These are phyloP conservation scores for Huso huso DNA, from an alignment of 2,797 vertebrate genomes.

Conservation along the genomic window DNA sequence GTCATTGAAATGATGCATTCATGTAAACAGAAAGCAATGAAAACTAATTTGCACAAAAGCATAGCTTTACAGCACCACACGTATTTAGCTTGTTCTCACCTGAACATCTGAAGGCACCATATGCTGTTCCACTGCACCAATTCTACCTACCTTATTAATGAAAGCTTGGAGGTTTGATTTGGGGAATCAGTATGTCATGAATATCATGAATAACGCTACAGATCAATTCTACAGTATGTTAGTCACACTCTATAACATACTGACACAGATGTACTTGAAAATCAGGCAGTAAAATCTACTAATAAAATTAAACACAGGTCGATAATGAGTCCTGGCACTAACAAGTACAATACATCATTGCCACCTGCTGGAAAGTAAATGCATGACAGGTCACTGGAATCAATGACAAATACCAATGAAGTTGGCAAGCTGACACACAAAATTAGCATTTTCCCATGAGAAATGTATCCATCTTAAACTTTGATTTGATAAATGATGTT, in stretches of 20 bases:
- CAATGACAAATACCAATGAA: neutral
- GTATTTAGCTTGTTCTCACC: neutral
- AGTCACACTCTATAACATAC: neutral
- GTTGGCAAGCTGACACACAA: neutral
- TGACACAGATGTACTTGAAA: constrained; percentile 21
- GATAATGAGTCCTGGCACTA: neutral
- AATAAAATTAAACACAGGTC: neutral
- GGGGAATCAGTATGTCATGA: constrained; percentile 10
- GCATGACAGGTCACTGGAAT: neutral
- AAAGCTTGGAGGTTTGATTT: neutral
- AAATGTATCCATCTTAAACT: constrained; percentile 14
- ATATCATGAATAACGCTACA: constrained; percentile 18
- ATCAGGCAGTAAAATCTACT: constrained; percentile 12
- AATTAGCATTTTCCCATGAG: constrained; percentile 13
- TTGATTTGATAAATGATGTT: neutral
- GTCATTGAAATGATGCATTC: neutral
- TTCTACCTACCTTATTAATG: neutral
- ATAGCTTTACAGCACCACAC: neutral
- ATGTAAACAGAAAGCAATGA: neutral
- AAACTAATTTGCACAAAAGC: neutral
- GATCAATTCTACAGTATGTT: constrained; percentile 21
- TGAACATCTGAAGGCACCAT: neutral
- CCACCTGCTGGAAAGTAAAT: neutral
- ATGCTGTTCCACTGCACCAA: neutral
- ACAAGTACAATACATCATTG: neutral